Evolutionary conservation across 2,888 invertebrate species (phyloP), one percentile per base, ranked within the genome.

Genomic region (Dasypogon diadema): DNA sequence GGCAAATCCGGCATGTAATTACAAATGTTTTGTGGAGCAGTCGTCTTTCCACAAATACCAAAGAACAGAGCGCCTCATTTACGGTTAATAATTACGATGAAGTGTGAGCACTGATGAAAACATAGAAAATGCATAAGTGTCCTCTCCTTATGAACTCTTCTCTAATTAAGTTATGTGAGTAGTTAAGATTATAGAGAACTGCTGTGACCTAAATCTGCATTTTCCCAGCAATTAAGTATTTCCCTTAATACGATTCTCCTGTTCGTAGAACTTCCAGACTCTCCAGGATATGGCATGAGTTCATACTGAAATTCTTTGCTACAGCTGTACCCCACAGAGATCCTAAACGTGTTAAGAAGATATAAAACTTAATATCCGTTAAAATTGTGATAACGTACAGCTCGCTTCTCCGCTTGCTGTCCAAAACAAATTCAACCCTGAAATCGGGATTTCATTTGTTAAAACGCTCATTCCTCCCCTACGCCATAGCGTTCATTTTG

Each of bases 341-440:
- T 60, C 21, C 42, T 60, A 42, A 60, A 21, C 60, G 21, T 34
- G 37, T 10, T 60, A 37, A 42, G 58, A 10, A 18, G 12, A 60
- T 34, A 60, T 60, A 60, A 60, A 60, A 34, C 37, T 34, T 42
- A 60, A 60, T 60, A 60, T 18, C 60, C 37, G 12, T 37, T 5
- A 18, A 37, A 60, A 34, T 60, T 60, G 37, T 37, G 34, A 21
- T 60, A 60, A 37, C 21, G n/a, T 2, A 42, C 18, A 18, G 8
- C 37, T 34, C 21, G 60, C 2, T n/a, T 42, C n/a, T n/a, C n/a
- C n/a, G n/a, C n/a, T n/a, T n/a, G 3, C 30, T 30, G 3, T 5
- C 30, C 30, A 5, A 8, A 30, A 30, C 30, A 30, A 8, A 30
- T 5, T 30, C 34, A 30, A 30, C 34, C 10, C n/a, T n/a, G n/a